phyloP scores from a whole-genome alignment of 2,113 vertebrate genomes.

The Cryptomyrus ogoouensis region DNA sequence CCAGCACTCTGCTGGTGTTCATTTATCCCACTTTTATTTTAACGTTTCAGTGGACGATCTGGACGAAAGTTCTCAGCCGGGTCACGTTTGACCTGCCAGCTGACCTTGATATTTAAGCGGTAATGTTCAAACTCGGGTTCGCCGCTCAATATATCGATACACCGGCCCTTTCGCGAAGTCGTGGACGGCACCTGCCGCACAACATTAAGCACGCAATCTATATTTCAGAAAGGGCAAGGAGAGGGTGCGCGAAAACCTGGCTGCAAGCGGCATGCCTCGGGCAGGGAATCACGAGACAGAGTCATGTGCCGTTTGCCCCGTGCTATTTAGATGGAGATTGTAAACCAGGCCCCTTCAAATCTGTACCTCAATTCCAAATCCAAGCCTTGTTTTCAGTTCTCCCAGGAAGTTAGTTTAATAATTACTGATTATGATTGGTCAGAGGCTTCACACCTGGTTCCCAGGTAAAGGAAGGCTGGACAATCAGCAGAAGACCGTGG shows the following conservation, averaged over 20 bases:
- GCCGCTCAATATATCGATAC: background rate
- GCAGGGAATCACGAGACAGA: background rate
- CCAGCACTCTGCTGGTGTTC: background rate
- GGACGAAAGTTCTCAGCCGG: background rate
- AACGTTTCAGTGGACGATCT: background rate
- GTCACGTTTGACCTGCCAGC: background rate
- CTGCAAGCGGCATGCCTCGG: background rate
- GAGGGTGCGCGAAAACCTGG: background rate
- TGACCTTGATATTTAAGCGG: conserved; percentile 1
- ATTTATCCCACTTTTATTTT: background rate
- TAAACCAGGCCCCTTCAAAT: background rate
- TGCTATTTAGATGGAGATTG: background rate
- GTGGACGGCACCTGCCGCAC: background rate
- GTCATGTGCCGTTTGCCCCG: background rate
- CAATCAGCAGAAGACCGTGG: background rate
- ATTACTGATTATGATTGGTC: background rate
- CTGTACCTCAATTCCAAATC: background rate
- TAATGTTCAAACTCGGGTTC: background rate
- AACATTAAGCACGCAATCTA: conserved; percentile 3
- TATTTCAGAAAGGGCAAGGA: background rate
- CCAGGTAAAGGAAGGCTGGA: background rate
- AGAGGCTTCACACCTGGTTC: too few relatives aligned
- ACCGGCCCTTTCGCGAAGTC: background rate
- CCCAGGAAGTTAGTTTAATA: background rate
- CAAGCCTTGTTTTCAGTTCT: background rate